Conservation (phyloP, 2,113 vertebrate species). For the Neoarius graeffei region DNA sequence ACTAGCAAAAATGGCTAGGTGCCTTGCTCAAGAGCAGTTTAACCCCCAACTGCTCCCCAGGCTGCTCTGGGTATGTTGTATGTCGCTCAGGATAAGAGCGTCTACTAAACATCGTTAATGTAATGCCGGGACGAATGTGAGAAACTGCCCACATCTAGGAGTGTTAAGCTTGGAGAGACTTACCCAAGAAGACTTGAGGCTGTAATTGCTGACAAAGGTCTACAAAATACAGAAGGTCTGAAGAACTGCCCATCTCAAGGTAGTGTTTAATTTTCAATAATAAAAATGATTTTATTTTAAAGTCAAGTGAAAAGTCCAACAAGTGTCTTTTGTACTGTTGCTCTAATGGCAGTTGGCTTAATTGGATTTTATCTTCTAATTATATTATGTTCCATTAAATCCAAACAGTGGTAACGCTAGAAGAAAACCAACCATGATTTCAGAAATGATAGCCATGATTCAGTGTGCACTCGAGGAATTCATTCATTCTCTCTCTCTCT, state of each 20-base stretch:
- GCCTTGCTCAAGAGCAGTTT: too few relatives aligned
- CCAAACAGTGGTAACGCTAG: neutral
- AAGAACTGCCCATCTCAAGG: neutral
- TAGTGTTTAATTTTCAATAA: neutral
- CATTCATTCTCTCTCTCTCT: slow-evolving; percentile 7
- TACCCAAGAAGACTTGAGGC: too few relatives aligned
- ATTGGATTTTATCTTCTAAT: neutral
- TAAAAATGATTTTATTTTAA: neutral
- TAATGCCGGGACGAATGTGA: neutral
- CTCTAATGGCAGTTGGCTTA: neutral
- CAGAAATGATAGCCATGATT: slow-evolving; percentile 13
- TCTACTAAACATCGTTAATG: too few relatives aligned
- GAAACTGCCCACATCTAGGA: neutral
- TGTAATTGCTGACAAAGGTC: neutral
- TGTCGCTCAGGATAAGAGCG: too few relatives aligned
- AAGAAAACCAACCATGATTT: neutral
- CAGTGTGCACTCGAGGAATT: neutral
- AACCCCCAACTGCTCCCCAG: too few relatives aligned
- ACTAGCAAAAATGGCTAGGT: too few relatives aligned
- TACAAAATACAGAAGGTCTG: neutral
- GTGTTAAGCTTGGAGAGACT: neutral
- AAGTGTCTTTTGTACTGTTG: slow-evolving; percentile 18
- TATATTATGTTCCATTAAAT: neutral
- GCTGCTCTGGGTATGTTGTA: too few relatives aligned
- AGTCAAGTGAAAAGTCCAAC: neutral